Evolutionary conservation across 2,113 vertebrate species (phyloP).

Genomic region (Felis catus): F.catus_Fca126_mat1.0 CM031412.1:165000001-165000500

Average conservation of each 20-base stretch:
- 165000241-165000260: slow-evolving; percentile 44
- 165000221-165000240: not conserved
- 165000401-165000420: too few relatives aligned
- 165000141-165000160: not conserved
- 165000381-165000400: too few relatives aligned
- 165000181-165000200: not conserved
- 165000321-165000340: too few relatives aligned
- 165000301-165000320: too few relatives aligned
- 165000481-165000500: too few relatives aligned
- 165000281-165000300: too few relatives aligned
- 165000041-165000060: not conserved
- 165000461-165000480: too few relatives aligned
- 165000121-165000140: not conserved
- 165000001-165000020: not conserved
- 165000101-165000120: not conserved
- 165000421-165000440: too few relatives aligned
- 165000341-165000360: too few relatives aligned
- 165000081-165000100: not conserved
- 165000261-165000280: too few relatives aligned
- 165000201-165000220: not conserved
- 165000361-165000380: too few relatives aligned
- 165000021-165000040: not conserved
- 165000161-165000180: not conserved
- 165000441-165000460: too few relatives aligned
- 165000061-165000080: not conserved